Conservation (phyloP, 92 coral and sea anemone species). For the Epizoanthus ramosus region DNA sequence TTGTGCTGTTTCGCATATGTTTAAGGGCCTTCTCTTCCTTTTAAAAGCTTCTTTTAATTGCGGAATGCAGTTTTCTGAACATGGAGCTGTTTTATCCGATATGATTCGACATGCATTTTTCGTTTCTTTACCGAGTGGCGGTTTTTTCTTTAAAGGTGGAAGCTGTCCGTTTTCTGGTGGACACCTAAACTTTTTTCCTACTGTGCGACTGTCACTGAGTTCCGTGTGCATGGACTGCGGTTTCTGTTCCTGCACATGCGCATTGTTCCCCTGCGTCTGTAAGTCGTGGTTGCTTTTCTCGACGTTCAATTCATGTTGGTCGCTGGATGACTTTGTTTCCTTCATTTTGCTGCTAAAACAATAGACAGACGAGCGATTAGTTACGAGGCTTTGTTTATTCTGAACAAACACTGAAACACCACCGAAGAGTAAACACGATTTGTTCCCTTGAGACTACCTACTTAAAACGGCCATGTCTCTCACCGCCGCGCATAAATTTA, state of each 20-base stretch:
- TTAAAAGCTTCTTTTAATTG: background rate
- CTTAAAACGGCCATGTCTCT: too few species aligned
- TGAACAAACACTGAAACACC: too few species aligned
- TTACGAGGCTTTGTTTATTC: too few species aligned
- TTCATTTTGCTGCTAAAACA: background rate
- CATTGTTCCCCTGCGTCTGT: background rate
- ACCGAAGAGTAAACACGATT: too few species aligned
- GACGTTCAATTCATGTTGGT: background rate
- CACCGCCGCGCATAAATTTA: too few species aligned
- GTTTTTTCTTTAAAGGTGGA: background rate
- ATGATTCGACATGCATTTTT: background rate
- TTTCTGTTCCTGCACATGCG: background rate
- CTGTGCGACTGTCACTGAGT: background rate
- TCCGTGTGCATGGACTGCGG: background rate
- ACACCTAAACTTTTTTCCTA: background rate
- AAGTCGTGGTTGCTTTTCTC: background rate
- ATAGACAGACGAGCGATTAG: background rate
- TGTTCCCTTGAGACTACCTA: too few species aligned
- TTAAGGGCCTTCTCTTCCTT: too few species aligned
- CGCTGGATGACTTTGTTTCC: background rate
- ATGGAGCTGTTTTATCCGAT: background rate
- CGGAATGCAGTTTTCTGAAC: background rate
- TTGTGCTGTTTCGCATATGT: background rate
- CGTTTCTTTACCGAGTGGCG: background rate
- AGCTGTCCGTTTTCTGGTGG: background rate